Base-by-base conservation (phyloP, 2,113 vertebrate genomes). In the Tragelaphus buxtoni region DNA sequence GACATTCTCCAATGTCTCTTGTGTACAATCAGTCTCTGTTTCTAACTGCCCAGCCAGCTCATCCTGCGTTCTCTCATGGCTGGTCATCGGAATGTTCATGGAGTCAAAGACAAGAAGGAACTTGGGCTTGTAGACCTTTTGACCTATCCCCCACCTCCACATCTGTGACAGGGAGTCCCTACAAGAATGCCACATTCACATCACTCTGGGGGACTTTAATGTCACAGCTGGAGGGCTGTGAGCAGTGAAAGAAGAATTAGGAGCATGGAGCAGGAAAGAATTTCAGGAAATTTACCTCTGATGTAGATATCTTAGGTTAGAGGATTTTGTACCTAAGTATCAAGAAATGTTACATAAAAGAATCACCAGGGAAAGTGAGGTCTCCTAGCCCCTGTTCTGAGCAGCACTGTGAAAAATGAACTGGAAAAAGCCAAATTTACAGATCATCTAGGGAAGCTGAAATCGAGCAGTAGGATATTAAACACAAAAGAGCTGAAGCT, bases 401-500 rank as follows among this genome's bases (percentile, higher is more conserved):
- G 49, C 20, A 65, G 63, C 58, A 28, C 74, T 94, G 72, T 81
- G 94, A 93, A 97, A 96, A 96, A 87, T 91, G 69, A 97, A 88
- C 65, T 90, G 28, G 76, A 96, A 95, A 96, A 97, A 95, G 69
- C 84, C n/a, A 92, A 60, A 94, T 96, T 93, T 63, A 91, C 90
- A 60, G 93, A 94, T 88, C 91, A 97, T 74, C 63, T 85, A 86
- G 91, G 97, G 95, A 95, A 94, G 81, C 35, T 7, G 53, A 94
- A 88, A 97, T 72, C 72, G 14, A 96, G 90, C 91, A 35, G 91
- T 80, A 88, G 80, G 96, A 96, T 96, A 98, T 94, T 96, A 97
- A 96, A 88, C 88, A 94, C 91, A 96, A 91, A 98, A 98, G 91
- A 96, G 82, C 97, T 91, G 91, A 95, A 96, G 89, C 79, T 79